phyloP scores from a whole-genome alignment of 2,888 invertebrate species.

The Zygothrica quintamaculata region DNA sequence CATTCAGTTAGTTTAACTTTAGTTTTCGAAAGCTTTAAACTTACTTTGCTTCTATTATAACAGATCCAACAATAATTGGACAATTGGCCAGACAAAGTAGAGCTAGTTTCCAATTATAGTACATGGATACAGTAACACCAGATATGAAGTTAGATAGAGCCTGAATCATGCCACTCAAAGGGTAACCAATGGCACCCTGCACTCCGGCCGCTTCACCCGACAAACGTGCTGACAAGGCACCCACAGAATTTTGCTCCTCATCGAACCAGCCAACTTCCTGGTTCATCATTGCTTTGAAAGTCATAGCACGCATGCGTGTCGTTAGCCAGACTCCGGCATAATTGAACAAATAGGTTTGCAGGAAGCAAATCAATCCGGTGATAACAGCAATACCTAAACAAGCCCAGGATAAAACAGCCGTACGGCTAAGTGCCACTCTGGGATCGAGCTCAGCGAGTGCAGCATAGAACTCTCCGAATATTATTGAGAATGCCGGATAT shows the following conservation, averaged over 20 bases:
- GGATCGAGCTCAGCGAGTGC: conserved; percentile 87
- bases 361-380: conserved; percentile 88
- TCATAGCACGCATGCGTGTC: conserved; percentile 86
- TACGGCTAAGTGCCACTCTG: conserved; percentile 86
- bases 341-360: conserved; percentile 91
- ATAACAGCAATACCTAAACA: conserved; percentile 88
- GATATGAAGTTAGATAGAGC: conserved; percentile 88
- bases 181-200: conserved; percentile 90
- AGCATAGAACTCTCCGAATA: conserved; percentile 92
- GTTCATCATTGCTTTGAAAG: conserved; percentile 88
- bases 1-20: rapidly evolving
- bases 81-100: conserved; percentile 88
- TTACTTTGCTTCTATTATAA: conserved; percentile 87
- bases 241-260: conserved; percentile 88
- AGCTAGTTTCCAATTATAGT: conserved; percentile 90
- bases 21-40: conserved; percentile 14
- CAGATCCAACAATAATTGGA: conserved; percentile 89
- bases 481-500: conserved; percentile 90
- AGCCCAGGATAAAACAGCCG: conserved; percentile 87
- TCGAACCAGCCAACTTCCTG: conserved; percentile 92
- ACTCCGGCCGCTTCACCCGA: conserved; percentile 90
- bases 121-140: conserved; percentile 87
- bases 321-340: conserved; percentile 91
- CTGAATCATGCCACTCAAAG: conserved; percentile 89
- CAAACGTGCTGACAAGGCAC: conserved; percentile 88